These are phyloP conservation scores for Limosa lapponica DNA, from an alignment of 2,797 vertebrate genomes.

Conservation along the genomic window DNA sequence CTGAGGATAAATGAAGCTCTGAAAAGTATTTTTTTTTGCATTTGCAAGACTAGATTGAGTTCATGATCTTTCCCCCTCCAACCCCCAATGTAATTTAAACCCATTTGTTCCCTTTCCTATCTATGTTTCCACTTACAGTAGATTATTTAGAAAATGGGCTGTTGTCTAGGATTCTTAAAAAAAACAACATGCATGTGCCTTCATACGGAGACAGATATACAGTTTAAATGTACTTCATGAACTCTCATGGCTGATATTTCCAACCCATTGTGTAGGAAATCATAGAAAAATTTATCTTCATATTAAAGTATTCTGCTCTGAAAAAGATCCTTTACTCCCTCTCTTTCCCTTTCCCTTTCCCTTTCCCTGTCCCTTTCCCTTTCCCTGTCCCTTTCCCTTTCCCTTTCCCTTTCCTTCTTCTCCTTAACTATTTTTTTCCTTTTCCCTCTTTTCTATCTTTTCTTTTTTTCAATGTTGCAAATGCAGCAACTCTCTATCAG, in stretches of 20 bases:
- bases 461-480: background rate
- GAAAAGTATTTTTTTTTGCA: background rate
- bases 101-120: background rate
- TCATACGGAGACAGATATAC: background rate
- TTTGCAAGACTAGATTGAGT: slow-evolving; percentile 39
- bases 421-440: too few species aligned
- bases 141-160: background rate
- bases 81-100: background rate
- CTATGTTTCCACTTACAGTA: background rate
- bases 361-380: too few species aligned
- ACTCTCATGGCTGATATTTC: background rate
- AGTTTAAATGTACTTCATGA: background rate
- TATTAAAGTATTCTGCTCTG: background rate
- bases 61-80: background rate
- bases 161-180: background rate
- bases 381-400: background rate
- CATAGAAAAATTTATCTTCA: background rate
- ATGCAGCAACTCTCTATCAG: too few species aligned
- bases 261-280: background rate
- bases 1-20: slow-evolving; percentile 28
- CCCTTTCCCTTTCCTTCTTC: accelerated
- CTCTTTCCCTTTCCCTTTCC: too few species aligned
- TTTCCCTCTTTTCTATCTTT: background rate
- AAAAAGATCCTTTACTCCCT: background rate
- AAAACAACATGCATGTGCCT: background rate